Percentiles rank a stretch among this genome's conserved stretches.
Conservation (phyloP, 2,113 vertebrate genomes). For the Catagonus wagneri region DNA sequence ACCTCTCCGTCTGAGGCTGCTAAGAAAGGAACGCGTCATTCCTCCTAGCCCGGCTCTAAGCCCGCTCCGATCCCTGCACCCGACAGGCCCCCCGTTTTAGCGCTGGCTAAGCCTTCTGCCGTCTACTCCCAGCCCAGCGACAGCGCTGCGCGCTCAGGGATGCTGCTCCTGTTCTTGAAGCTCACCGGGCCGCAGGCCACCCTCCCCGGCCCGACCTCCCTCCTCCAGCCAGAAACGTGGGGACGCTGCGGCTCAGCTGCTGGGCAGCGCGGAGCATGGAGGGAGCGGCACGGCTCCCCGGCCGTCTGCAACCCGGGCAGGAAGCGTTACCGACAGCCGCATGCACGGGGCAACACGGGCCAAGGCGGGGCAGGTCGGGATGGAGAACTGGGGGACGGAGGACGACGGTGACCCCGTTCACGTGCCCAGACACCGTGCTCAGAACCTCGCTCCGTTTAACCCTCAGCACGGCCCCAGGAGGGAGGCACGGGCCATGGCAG, state of each 20-base stretch:
- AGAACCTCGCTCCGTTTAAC: fast-evolving
- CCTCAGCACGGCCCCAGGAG: neutral
- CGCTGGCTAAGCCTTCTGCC: conserved; percentile 47
- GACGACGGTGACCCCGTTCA: neutral
- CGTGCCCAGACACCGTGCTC: neutral
- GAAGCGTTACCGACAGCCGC: neutral
- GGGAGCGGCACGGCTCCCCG: neutral
- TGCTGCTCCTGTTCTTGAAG: conserved; percentile 60
- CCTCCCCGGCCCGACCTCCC: conserved; percentile 47
- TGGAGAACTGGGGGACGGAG: neutral
- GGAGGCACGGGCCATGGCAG: too few species aligned
- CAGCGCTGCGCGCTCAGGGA: neutral
- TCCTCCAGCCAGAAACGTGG: conserved; percentile 45
- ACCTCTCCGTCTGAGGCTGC: conserved; percentile 79
- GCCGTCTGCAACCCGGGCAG: neutral
- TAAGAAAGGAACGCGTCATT: conserved; percentile 82
- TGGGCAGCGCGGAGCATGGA: neutral
- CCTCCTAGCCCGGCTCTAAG: conserved; percentile 84
- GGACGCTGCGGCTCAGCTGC: neutral
- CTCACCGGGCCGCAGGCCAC: conserved; percentile 55
- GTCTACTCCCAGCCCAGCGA: neutral
- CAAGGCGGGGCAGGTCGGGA: neutral
- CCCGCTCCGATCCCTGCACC: conserved; percentile 81
- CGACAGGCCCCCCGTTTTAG: conserved; percentile 69
- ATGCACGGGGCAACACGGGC: neutral